Conservation (phyloP, 2,113 vertebrate genomes). For the Strigops habroptila region DNA sequence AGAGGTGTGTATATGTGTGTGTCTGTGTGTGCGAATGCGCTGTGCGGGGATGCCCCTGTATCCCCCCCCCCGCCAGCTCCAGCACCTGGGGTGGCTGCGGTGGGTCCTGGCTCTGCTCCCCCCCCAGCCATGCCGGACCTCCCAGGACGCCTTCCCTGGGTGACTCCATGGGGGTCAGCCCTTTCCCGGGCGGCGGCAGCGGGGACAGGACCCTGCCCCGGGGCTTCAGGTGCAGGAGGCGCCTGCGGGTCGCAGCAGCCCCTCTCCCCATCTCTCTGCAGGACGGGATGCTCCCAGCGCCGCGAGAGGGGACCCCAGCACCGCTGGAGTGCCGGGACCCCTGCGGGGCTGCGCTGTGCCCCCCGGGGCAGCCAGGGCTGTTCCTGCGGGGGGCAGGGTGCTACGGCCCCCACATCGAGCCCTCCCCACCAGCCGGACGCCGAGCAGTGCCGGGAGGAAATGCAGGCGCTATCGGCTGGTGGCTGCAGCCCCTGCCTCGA, state of each 20-base stretch:
- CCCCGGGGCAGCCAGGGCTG: background rate
- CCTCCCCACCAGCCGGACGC: background rate
- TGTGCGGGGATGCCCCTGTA: background rate
- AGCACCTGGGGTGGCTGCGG: background rate
- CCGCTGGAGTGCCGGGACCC: background rate
- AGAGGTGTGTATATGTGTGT: too few relatives aligned
- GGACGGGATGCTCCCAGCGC: background rate
- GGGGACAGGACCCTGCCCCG: background rate
- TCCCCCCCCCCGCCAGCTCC: rapidly evolving
- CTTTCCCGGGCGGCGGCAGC: rapidly evolving
- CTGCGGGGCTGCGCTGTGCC: background rate
- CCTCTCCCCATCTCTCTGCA: background rate
- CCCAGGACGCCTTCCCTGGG: background rate
- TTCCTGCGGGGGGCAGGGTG: background rate
- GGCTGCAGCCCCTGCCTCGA: background rate
- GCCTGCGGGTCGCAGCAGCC: background rate
- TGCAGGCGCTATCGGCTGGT: background rate
- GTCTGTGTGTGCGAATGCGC: background rate
- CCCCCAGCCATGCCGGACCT: rapidly evolving
- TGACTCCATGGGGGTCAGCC: background rate
- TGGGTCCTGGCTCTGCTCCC: background rate
- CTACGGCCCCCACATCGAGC: background rate
- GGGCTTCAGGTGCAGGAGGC: slow-evolving; percentile 38
- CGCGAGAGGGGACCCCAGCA: rapidly evolving
- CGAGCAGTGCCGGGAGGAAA: background rate